Evolutionary conservation across 1,140 invertebrate species (phyloP).

Genomic region (Heliconius hewitsoni): DNA sequence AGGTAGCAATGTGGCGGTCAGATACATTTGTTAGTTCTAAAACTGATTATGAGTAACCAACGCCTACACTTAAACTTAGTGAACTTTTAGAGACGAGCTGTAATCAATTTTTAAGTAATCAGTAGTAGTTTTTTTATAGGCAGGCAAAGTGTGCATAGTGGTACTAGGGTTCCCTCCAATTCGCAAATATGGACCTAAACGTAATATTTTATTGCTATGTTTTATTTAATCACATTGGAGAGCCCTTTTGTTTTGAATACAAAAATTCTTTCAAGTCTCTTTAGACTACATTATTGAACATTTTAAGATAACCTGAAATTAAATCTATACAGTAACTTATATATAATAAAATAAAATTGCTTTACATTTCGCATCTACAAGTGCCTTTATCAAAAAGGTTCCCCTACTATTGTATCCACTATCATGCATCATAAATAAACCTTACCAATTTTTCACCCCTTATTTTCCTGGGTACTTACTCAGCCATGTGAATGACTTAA

Average conservation of each 20-base stretch:
- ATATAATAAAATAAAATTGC: neutral
- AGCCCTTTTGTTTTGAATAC: too few species aligned
- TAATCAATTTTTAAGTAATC: too few species aligned
- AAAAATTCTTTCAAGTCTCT: too few species aligned
- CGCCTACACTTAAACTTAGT: neutral
- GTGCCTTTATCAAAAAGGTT: neutral
- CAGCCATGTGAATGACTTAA: neutral
- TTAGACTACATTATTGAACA: too few species aligned
- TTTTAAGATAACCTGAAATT: neutral
- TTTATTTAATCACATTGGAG: too few species aligned
- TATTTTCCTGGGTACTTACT: neutral
- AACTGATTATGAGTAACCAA: too few species aligned
- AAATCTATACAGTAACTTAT: neutral
- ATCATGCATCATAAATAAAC: conserved; percentile 4
- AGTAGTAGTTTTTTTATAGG: too few species aligned
- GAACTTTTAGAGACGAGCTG: neutral
- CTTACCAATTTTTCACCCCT: conserved; percentile 7
- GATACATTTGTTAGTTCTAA: neutral
- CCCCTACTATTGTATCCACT: conserved; percentile 6
- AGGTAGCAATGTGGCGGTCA: neutral
- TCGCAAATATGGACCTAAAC: too few species aligned
- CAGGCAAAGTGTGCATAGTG: too few species aligned
- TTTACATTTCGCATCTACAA: neutral
- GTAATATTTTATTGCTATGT: too few species aligned
- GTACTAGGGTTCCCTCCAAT: too few species aligned